Evolutionary conservation across 2,888 invertebrate species (phyloP).

Genomic region (Ormyrus rosae): DNA sequence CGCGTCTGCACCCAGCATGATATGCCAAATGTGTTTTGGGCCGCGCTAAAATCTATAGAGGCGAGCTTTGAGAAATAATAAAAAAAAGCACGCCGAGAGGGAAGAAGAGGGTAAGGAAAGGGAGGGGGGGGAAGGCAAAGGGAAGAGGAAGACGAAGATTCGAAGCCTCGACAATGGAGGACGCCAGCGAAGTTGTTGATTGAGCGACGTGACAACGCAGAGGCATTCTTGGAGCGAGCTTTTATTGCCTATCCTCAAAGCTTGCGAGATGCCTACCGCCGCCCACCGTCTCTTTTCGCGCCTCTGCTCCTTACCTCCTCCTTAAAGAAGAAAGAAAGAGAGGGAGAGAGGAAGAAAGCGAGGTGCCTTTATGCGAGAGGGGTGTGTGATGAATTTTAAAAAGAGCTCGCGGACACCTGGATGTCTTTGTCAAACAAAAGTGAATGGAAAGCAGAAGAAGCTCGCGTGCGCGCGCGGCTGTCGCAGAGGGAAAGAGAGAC

Average conservation of each 20-base stretch:
- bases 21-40: conserved; percentile 3
- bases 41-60: background rate
- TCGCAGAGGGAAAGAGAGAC: background rate
- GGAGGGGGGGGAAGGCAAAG: background rate
- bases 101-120: background rate
- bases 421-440: conserved; percentile 37
- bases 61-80: background rate
- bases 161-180: background rate
- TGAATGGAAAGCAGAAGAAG: conserved; percentile 12
- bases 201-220: conserved; percentile 32
- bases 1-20: background rate
- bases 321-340: background rate
- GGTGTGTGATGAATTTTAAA: conserved; percentile 39
- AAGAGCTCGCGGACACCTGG: conserved; percentile 23
- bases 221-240: conserved; percentile 23
- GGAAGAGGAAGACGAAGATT: background rate
- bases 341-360: background rate
- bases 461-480: no score
- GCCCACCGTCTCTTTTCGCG: background rate
- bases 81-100: background rate
- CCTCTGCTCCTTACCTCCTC: background rate
- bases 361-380: background rate
- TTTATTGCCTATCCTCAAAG: conserved; percentile 28
- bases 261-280: background rate
- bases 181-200: conserved; percentile 18